Base-by-base conservation (phyloP, 1,140 invertebrate genomes). In the Caerostris darwini region DNA sequence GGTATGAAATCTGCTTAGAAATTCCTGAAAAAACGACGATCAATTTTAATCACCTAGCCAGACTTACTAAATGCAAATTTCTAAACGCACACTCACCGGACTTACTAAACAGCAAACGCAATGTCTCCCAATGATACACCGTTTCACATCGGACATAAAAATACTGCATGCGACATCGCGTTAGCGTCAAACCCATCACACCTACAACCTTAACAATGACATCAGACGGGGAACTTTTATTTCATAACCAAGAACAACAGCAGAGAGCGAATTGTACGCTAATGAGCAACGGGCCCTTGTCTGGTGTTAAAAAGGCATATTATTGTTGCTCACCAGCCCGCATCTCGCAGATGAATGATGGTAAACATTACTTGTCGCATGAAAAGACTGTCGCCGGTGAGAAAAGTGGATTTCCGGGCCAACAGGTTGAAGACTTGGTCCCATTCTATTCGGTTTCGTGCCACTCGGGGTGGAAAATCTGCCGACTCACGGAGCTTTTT, bases 391-490 rank as follows among this genome's bases (percentile, higher is more conserved):
- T 91, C 89, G 69, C 57, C 10, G 3, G 56, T 7, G n/a, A 77
- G 57, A 92, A 56, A 92, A 92, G 57, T 92, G 53, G 90, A 92
- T 92, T 92, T 92, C 90, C 90, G 90, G 90, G 90, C 85, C 81
- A 92, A 34, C 7, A 19, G 90, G 90, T 92, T 59, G 90, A 83
- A 92, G 90, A 83, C 90, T 92, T n/a, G 59, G 53, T 92, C 90
- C 81, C 90, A 34, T 83, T 92, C 83, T 90, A 34, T 34, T 34
- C 34, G 19, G 59, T 77, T 90, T 90, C 89, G 69, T n/a, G 57
- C 67, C 77, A 53, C 14, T 7, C 69, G 81, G 54, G 56, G 58
- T 64, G 90, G 77, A 92, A 92, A 92, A 92, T 92, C 81, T 85
- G 90, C 4, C 57, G 58, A 92, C 67, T 92, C 90, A 92, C 59